Conservation (phyloP, 2,888 invertebrate genomes). For the Byasa hedistus region DNA sequence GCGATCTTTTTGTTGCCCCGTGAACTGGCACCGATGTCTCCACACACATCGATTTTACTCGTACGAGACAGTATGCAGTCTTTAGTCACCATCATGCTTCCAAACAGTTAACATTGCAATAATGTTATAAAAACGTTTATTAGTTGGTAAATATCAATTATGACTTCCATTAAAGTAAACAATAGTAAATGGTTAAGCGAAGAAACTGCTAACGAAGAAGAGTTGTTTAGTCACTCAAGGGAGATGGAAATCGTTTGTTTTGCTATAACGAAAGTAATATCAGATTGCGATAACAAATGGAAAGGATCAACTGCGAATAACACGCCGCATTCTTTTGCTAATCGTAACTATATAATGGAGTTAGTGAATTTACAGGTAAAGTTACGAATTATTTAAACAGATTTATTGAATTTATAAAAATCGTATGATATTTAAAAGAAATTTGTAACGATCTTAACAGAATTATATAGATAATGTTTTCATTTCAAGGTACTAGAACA, state of each 20-base stretch:
- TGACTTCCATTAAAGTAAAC: slow-evolving; percentile 54
- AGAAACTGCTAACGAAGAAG: slow-evolving; percentile 73
- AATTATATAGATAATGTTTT: slow-evolving; percentile 1
- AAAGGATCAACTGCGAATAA: slow-evolving; percentile 54
- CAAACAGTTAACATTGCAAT: slow-evolving; percentile 49
- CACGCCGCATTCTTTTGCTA: slow-evolving; percentile 56
- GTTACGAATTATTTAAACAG: slow-evolving; percentile 3
- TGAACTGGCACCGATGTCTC: slow-evolving; percentile 66
- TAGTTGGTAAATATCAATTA: slow-evolving; percentile 33
- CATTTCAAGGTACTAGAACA: slow-evolving; percentile 79
- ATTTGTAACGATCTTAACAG: background rate
- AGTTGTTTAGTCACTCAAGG: slow-evolving; percentile 72
- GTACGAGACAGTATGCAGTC: slow-evolving; percentile 50
- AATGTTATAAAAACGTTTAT: slow-evolving; percentile 21
- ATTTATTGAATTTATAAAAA: background rate
- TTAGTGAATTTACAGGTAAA: slow-evolving; percentile 75
- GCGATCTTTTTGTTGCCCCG: slow-evolving; percentile 39
- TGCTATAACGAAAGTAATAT: slow-evolving; percentile 67
- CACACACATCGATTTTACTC: slow-evolving; percentile 64
- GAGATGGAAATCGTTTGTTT: slow-evolving; percentile 74
- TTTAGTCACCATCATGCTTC: slow-evolving; percentile 60
- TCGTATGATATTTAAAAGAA: background rate
- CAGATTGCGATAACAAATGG: slow-evolving; percentile 75
- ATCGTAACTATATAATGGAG: slow-evolving; percentile 72
- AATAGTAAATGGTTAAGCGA: slow-evolving; percentile 78